phyloP scores from a whole-genome alignment of 2,113 vertebrate genomes.

The Eclectus roratus region DNA sequence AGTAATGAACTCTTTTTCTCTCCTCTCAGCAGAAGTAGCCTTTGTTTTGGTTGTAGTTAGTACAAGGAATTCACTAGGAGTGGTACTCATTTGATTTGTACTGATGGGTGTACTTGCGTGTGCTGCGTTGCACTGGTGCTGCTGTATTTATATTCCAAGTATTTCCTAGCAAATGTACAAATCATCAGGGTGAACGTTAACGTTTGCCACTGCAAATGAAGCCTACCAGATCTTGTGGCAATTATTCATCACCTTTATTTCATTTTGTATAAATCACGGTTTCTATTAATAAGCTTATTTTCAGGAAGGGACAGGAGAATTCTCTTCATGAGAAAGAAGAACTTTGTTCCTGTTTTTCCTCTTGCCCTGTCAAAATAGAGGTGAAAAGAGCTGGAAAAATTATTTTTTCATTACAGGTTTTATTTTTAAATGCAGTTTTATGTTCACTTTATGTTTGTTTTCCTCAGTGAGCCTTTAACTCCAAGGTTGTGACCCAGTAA shows the following conservation, averaged over 20 bases:
- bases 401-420: conserved; percentile 38
- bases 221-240: not conserved
- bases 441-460: conserved; percentile 23
- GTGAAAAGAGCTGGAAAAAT: not conserved
- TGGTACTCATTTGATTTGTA: conserved; percentile 3
- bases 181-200: not conserved
- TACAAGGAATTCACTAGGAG: not conserved
- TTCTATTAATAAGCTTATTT: not conserved
- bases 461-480: conserved; percentile 61
- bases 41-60: not conserved
- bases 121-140: not conserved
- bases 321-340: not conserved
- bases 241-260: not conserved
- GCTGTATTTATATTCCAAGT: not conserved
- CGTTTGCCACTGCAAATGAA: not conserved
- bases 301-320: not conserved
- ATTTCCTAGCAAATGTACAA: conserved; percentile 4
- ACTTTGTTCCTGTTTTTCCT: not conserved
- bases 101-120: not conserved
- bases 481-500: conserved; percentile 54
- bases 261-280: not conserved
- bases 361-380: not conserved
- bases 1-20: not conserved
- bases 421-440: conserved; percentile 42
- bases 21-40: not conserved